Evolutionary conservation across 2,888 invertebrate species (phyloP).

Genomic region (Rotaria socialis): DNA sequence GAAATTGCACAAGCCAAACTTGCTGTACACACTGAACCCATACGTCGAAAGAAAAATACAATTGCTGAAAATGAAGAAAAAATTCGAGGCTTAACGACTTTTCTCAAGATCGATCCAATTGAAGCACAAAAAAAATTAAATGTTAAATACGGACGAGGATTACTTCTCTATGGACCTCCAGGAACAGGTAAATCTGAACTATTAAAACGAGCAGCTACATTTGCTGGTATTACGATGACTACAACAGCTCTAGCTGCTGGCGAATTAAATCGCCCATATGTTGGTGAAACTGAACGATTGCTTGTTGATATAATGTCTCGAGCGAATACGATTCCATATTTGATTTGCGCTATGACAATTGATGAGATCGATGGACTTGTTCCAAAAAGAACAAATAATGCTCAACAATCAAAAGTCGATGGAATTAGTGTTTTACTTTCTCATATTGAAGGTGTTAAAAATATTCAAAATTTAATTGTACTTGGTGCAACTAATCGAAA

Average conservation of each 20-base stretch:
- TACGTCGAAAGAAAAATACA: no score
- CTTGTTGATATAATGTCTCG: slow-evolving; percentile 27
- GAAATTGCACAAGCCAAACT: no score
- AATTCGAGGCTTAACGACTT: no score
- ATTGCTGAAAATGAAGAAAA: no score
- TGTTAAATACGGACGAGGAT: neutral
- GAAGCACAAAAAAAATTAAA: neutral
- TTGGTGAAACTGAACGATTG: no score
- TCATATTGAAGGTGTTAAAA: slow-evolving; percentile 10
- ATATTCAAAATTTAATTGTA: neutral
- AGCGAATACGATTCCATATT: neutral
- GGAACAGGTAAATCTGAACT: slow-evolving; percentile 17
- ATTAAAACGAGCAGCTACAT: neutral
- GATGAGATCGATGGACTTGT: slow-evolving; percentile 37
- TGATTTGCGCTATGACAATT: slow-evolving; percentile 19
- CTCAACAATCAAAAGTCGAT: slow-evolving; percentile 28
- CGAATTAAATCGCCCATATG: no score
- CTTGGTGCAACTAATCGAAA: slow-evolving; percentile 7
- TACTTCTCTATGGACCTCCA: neutral
- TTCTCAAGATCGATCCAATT: no score
- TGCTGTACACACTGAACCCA: no score
- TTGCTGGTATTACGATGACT: neutral
- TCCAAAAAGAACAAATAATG: slow-evolving; percentile 24
- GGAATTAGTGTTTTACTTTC: slow-evolving; percentile 10
- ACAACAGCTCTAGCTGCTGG: neutral